Conservation (phyloP, 2,888 invertebrate genomes). For the Caenorhabditis afra region DNA sequence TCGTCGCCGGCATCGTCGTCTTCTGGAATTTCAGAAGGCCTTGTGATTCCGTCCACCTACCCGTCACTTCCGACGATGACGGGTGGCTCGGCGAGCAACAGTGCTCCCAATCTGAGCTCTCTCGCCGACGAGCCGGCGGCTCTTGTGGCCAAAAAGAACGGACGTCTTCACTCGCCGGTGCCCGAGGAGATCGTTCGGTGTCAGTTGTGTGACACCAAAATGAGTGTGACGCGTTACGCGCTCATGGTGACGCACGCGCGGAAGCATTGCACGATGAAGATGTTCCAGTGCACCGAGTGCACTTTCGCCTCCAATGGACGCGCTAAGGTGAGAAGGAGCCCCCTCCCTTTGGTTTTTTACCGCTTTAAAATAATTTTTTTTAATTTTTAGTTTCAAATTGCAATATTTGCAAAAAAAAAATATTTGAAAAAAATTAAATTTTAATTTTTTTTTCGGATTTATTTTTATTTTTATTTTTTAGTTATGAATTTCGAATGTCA, state of each 20-base stretch:
- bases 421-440: too few species aligned
- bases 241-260: slow-evolving; percentile 72
- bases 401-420: too few species aligned
- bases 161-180: background rate
- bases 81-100: too few species aligned
- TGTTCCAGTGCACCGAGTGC: slow-evolving; percentile 73
- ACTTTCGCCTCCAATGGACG: slow-evolving; percentile 72
- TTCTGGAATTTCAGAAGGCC: background rate
- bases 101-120: too few species aligned
- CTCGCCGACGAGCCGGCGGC: background rate
- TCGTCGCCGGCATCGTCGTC: background rate
- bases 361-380: too few species aligned
- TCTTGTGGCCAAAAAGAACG: background rate
- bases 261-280: slow-evolving; percentile 72
- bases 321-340: slow-evolving; percentile 60
- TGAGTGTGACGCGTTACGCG: slow-evolving; percentile 69
- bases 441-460: too few species aligned
- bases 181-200: slow-evolving; percentile 32
- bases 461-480: too few species aligned
- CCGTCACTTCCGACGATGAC: too few species aligned
- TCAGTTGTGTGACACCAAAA: slow-evolving; percentile 61
- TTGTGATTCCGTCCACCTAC: too few species aligned
- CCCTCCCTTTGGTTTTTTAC: background rate
- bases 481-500: too few species aligned
- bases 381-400: too few species aligned